A percentile compares a stretch with the other conserved stretches of the same genome.
These are phyloP conservation scores for Orbicella faveolata DNA, from an alignment of 64 coral and sea anemone species.

Conservation along the genomic window DNA sequence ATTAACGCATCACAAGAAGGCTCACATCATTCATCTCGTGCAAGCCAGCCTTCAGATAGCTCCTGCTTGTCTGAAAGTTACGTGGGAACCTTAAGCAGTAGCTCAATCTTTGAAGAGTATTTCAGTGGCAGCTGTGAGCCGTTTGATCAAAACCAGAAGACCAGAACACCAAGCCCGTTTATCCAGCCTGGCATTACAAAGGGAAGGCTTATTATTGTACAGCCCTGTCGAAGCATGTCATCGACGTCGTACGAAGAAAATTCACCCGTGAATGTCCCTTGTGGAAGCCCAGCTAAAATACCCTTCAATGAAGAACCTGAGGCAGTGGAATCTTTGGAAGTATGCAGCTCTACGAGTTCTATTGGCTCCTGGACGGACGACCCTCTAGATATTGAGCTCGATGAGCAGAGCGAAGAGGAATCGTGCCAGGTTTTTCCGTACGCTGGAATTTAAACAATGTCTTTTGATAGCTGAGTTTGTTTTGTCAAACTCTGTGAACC, in stretches of 20 bases:
- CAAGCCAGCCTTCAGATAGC: neutral
- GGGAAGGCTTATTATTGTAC: conserved; percentile 26
- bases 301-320: no score
- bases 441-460: neutral
- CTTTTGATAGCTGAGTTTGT: no score
- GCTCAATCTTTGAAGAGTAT: neutral
- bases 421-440: neutral
- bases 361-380: neutral
- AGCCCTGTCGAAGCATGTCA: conserved; percentile 9
- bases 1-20: neutral
- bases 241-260: neutral
- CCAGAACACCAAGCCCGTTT: neutral
- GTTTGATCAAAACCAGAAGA: neutral
- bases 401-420: conserved; percentile 6
- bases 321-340: no score
- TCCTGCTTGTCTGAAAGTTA: neutral
- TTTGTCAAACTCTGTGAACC: no score
- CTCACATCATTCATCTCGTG: neutral
- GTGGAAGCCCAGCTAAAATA: neutral
- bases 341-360: neutral
- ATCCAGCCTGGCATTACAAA: neutral
- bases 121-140: neutral
- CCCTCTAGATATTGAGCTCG: neutral
- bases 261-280: neutral
- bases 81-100: neutral